Evolutionary conservation across 1,140 invertebrate species (phyloP).

Genomic region (Berghia stephanieae): DNA sequence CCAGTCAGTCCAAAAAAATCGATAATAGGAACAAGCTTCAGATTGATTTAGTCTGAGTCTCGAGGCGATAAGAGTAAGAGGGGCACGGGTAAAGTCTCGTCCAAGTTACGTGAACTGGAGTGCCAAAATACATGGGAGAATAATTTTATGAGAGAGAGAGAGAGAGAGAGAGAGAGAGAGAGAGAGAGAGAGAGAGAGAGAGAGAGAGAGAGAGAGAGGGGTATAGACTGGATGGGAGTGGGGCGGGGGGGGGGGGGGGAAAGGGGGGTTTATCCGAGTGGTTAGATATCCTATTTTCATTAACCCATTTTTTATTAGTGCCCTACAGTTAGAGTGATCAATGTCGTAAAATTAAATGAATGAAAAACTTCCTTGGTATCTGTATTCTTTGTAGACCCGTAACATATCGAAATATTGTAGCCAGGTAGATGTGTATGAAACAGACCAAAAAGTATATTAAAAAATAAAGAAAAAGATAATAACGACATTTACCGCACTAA

Average conservation of each 20-base stretch:
- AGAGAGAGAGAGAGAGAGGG: not conserved
- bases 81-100: not conserved
- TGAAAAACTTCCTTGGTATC: no score
- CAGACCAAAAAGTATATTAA: no score
- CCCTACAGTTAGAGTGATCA: not conserved
- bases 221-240: not conserved
- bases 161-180: constrained; percentile 7
- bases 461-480: no score
- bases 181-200: not conserved
- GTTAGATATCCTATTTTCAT: not conserved
- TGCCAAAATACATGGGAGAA: no score
- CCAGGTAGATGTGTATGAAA: no score
- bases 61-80: not conserved
- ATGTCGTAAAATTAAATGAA: no score
- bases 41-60: not conserved
- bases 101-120: no score
- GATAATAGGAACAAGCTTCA: not conserved
- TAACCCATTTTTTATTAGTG: not conserved
- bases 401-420: no score
- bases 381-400: no score
- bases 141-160: not conserved
- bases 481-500: no score
- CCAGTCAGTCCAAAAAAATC: not conserved
- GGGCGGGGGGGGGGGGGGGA: not conserved
- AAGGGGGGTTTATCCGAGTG: not conserved